These are phyloP conservation scores for Coturnix japonica DNA, from an alignment of 2,113 vertebrate species.

Conservation along the genomic window DNA sequence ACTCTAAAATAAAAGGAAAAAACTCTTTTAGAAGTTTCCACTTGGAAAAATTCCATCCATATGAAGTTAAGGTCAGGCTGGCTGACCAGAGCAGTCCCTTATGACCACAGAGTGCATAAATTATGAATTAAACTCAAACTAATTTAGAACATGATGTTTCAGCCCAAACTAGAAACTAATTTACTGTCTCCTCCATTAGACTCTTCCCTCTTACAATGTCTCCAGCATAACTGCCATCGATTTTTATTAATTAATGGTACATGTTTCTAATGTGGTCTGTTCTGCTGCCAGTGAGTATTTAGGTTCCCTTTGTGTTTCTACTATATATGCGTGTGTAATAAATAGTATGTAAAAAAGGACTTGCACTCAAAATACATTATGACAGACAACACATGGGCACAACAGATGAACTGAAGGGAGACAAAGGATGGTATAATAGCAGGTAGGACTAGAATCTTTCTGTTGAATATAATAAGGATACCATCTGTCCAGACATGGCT, in stretches of 20 bases:
- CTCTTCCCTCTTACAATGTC: neutral
- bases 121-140: conserved; percentile 55
- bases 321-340: neutral
- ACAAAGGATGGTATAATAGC: neutral
- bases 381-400: neutral
- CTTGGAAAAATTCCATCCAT: conserved; percentile 10
- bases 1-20: conserved; percentile 13
- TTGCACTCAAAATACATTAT: neutral
- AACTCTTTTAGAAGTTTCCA: neutral
- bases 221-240: conserved; percentile 20
- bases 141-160: conserved; percentile 44
- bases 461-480: neutral
- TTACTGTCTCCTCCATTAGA: conserved; percentile 36
- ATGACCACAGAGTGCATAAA: conserved; percentile 15
- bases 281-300: neutral
- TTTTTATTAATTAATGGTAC: conserved; percentile 40
- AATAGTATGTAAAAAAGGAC: neutral
- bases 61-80: neutral
- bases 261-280: neutral
- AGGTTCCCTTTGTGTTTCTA: neutral
- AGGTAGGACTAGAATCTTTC: neutral
- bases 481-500: conserved; percentile 35
- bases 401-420: neutral
- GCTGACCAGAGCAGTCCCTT: neutral
- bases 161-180: conserved; percentile 42